Evolutionary conservation across 2,888 invertebrate species (phyloP).

Genomic region (Andrena minutula): DNA sequence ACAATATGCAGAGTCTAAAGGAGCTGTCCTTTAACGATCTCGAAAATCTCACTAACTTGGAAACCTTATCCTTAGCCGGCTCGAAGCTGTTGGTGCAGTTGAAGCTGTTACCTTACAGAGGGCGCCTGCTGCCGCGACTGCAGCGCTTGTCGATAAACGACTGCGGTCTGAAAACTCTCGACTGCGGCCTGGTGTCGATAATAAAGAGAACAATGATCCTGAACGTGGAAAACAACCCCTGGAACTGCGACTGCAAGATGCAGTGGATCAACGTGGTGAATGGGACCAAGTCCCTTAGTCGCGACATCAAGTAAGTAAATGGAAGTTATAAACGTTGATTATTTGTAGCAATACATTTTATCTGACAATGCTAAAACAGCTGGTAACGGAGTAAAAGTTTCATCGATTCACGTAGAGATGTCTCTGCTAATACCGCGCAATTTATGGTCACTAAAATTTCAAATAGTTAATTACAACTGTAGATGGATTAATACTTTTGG

Average conservation of each 20-base stretch:
- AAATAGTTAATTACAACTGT: not conserved
- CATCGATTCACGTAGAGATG: not conserved
- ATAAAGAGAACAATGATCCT: constrained; percentile 85
- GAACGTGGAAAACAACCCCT: constrained; percentile 88
- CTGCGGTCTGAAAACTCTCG: constrained; percentile 85
- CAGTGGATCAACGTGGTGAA: constrained; percentile 85
- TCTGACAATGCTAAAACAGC: not conserved
- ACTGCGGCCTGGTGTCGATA: constrained; percentile 84
- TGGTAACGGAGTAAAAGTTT: not conserved
- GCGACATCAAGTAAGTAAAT: constrained; percentile 60
- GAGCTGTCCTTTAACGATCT: constrained; percentile 87
- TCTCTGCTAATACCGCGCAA: not conserved
- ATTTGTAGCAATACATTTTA: not conserved
- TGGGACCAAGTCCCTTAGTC: constrained; percentile 29
- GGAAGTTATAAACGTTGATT: fast-evolving
- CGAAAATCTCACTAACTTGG: constrained; percentile 86
- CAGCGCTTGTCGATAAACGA: constrained; percentile 85
- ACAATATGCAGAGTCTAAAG: constrained; percentile 86
- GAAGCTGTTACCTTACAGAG: constrained; percentile 83
- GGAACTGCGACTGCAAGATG: constrained; percentile 89
- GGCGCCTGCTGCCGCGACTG: constrained; percentile 83
- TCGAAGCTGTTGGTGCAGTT: constrained; percentile 86
- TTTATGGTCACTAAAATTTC: not conserved
- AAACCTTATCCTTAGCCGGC: constrained; percentile 86
- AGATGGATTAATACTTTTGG: too few relatives aligned